These are phyloP conservation scores for Sycobia sp. DNA, from an alignment of 1,140 invertebrate genomes.

Conservation along the genomic window DNA sequence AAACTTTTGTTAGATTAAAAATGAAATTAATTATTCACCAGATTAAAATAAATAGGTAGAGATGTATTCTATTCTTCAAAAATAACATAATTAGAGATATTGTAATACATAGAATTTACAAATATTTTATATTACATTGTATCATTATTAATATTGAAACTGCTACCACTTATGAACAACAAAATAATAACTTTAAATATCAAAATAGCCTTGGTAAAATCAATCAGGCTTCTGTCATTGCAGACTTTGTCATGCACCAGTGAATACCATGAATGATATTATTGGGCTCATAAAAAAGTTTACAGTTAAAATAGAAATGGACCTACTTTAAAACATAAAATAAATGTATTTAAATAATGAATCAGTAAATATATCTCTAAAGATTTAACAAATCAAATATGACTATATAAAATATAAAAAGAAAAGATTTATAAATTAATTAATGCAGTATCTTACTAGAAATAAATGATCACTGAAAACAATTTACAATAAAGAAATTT, in stretches of 20 bases:
- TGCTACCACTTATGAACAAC: slow-evolving; percentile 4
- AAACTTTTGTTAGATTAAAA: too few relatives aligned
- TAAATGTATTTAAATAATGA: slow-evolving; percentile 5
- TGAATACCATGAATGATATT: slow-evolving; percentile 12
- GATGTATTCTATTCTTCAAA: too few relatives aligned
- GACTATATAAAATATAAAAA: background rate
- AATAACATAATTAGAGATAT: too few relatives aligned
- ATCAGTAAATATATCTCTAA: background rate
- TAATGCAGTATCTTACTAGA: too few relatives aligned
- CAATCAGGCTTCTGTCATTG: slow-evolving; percentile 11
- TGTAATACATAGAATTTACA: too few relatives aligned
- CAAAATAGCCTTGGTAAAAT: slow-evolving; percentile 12
- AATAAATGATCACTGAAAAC: background rate
- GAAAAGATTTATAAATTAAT: background rate
- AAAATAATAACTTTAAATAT: background rate
- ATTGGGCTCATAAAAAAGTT: slow-evolving; percentile 23
- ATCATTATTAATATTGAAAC: background rate
- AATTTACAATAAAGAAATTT: too few relatives aligned
- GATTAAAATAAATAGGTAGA: too few relatives aligned
- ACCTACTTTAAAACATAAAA: slow-evolving; percentile 5
- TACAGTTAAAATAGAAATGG: slow-evolving; percentile 28
- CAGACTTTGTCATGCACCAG: slow-evolving; percentile 16
- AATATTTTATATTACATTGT: background rate
- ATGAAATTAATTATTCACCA: too few relatives aligned
- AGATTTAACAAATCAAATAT: too few relatives aligned